Base-by-base conservation (phyloP, 2,888 invertebrate genomes). In the Dasypolia templi region DNA sequence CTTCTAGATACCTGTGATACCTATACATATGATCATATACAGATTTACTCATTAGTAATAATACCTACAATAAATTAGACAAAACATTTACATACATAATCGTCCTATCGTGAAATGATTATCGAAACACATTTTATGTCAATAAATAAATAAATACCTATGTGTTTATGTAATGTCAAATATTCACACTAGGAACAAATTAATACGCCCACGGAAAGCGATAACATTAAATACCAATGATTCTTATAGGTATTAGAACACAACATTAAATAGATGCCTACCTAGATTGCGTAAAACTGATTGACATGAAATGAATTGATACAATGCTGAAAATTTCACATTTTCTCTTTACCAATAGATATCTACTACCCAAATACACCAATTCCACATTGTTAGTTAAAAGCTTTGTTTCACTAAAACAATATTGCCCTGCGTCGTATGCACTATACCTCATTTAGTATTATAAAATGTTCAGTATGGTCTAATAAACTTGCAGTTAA, bases 181-280 rank as follows among this genome's bases (percentile, higher is more conserved):
- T 32, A n/a, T 46, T 32, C 6, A 61, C 26, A 68, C 46, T 29
- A 44, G 3, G 2, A 49, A 44, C 59, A 55, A 35, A 53, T 55
- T 14, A 29, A 46, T 49, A 42, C 46, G 58, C 63, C 70, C 67
- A 64, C 49, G 39, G 17, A 29, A 26, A 59, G 2, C n/a, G 7
- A 44, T 56, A 65, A 61, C 49, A 53, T 66, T 75, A 32, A 80
- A 80, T 55, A 71, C 22, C 44, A 39, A 79, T 80, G 53, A 66
- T 56, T 22, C 29, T 17, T 12, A 53, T 1, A 39, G 6, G 9
- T 22, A 72, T 14, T 19, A 35, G 3, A 29, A 53, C 5, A 72
- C 26, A 29, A 80, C 44, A 39, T 26, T 14, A n/a, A 26, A 42
- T 49, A 32, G 14, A 22, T 17, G 6, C 9, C 12, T n/a, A 35